Conservation (phyloP, 1,140 invertebrate genomes). For the Drosophila lowei region DNA sequence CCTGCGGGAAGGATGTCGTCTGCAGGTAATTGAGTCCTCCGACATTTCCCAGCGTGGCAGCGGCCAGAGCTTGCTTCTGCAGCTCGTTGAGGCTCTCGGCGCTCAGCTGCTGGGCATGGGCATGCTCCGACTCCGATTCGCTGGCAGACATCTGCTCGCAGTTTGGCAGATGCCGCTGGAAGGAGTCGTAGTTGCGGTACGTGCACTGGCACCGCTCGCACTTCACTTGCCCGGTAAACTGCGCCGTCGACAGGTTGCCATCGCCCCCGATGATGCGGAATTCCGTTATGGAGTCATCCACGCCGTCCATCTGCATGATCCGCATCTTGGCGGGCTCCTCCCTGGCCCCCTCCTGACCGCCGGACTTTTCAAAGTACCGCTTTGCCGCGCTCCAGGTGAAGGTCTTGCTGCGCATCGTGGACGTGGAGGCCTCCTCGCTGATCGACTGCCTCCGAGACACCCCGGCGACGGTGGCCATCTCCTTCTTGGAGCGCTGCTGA, state of each 20-base stretch:
- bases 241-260: slow-evolving; percentile 80
- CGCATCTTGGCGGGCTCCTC: slow-evolving; percentile 85
- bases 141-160: slow-evolving; percentile 90
- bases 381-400: slow-evolving; percentile 83
- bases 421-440: slow-evolving; percentile 37
- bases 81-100: slow-evolving; percentile 63
- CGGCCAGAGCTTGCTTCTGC: slow-evolving; percentile 63
- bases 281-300: slow-evolving; percentile 86
- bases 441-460: slow-evolving; percentile 64
- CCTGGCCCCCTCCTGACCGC: slow-evolving; percentile 11
- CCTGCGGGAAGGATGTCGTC: slow-evolving; percentile 58
- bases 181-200: slow-evolving; percentile 94
- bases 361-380: slow-evolving; percentile 69
- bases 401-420: slow-evolving; percentile 63
- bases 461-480: slow-evolving; percentile 61
- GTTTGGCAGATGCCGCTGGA: slow-evolving; percentile 90
- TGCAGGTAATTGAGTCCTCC: slow-evolving; percentile 70
- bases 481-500: slow-evolving; percentile 72
- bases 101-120: slow-evolving; percentile 30
- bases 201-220: slow-evolving; percentile 94
- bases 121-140: slow-evolving; percentile 88
- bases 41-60: slow-evolving; percentile 35
- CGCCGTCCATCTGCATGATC: slow-evolving; percentile 90
- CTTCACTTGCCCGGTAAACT: slow-evolving; percentile 89
- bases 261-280: slow-evolving; percentile 74